Base-by-base conservation (phyloP, 2,888 invertebrate genomes). In the Epinotia nisella region DNA sequence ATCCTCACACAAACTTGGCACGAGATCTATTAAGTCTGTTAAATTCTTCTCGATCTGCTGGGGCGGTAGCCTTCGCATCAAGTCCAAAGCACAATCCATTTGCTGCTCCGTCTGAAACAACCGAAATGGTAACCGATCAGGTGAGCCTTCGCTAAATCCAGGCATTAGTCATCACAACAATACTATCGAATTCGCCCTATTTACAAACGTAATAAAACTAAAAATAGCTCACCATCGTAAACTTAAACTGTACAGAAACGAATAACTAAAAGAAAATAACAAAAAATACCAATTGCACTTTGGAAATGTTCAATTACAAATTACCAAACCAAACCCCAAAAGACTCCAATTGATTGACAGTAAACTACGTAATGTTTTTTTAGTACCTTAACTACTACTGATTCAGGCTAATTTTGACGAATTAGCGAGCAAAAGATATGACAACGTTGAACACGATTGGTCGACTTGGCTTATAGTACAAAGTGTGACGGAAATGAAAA, bases 11-110 rank as follows among this genome's bases (percentile, higher is more conserved):
- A 99, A 95, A 90, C 96, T 96, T 73, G 99, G 99, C 81, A 98
- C 98, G 88, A 99, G 94, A 92, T 99, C 99, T 85, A 99, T 99
- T 85, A 99, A 95, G 95, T 99, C 99, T 87, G 98, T 98, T 78
- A 99, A 94, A 93, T 99, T 99, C 91, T 99, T 99, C 90, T 99
- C 99, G 82, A 99, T 99, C 93, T 99, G 98, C 93, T 99, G 99
- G 79, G 99, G 99, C 80, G 99, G 99, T 88, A 99, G 93, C 83
- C 99, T 96, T 87, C 99, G 95, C 99, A 99, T 99, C 87, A 99
- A 95, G 94, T 99, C 99, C 82, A 99, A 94, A 66, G 99, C 99
- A 94, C 99, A 99, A 94, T 99, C 99, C 96, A 99, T 97, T 94
- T 99, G 98, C 92, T 98, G 97, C 88, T 98, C 98, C 88, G 97